Conservation (phyloP, 2,113 vertebrate species). For the Phyllopteryx taeniolatus region DNA sequence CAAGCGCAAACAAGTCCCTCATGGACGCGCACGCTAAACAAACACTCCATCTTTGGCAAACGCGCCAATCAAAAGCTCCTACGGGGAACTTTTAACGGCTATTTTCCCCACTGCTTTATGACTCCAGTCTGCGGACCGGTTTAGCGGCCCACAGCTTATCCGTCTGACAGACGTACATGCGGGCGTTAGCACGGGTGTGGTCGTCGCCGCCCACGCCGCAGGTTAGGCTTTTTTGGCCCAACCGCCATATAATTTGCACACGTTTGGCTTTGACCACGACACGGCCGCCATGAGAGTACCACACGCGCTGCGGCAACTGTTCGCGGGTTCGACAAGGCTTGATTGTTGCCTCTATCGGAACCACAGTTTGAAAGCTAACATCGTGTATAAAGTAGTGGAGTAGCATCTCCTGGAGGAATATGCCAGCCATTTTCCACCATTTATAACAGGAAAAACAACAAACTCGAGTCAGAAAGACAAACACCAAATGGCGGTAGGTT, state of each 20-base stretch:
- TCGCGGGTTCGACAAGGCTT: background rate
- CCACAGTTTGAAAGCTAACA: background rate
- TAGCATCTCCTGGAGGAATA: background rate
- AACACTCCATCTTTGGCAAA: constrained; percentile 44
- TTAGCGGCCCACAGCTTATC: constrained; percentile 51
- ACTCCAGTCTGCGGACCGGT: constrained; percentile 51
- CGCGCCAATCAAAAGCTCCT: constrained; percentile 26
- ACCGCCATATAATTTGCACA: constrained; percentile 71
- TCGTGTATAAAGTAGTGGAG: constrained; percentile 17
- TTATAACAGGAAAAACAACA: background rate
- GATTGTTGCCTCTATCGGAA: background rate
- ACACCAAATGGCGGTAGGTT: background rate
- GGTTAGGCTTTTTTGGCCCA: constrained; percentile 54
- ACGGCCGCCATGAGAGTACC: constrained; percentile 65
- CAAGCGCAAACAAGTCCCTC: constrained; percentile 45
- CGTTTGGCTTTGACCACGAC: constrained; percentile 65
- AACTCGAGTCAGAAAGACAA: too few species aligned
- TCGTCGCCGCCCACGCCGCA: constrained; percentile 47
- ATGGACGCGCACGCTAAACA: constrained; percentile 36
- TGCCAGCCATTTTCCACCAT: background rate
- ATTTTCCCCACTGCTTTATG: constrained; percentile 29
- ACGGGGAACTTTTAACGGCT: constrained; percentile 57
- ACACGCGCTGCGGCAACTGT: constrained; percentile 22
- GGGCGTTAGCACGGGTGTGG: constrained; percentile 11
- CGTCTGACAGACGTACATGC: constrained; percentile 50